Conservation (phyloP, 2,888 invertebrate species). For the Galeruca laticollis region DNA sequence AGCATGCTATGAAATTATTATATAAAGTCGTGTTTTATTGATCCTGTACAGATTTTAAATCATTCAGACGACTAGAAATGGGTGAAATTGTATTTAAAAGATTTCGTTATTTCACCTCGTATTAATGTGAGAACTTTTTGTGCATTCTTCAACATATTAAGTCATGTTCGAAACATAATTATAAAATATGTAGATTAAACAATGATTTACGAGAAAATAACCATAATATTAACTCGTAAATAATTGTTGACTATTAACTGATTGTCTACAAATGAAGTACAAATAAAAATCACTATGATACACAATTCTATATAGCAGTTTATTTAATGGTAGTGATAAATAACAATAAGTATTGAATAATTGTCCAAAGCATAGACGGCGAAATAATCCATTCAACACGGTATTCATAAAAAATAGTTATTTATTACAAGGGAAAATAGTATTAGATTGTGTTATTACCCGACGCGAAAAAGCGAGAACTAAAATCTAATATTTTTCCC, state of each 20-base stretch:
- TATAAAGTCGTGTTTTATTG: no score
- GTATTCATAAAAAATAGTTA: no score
- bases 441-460: no score
- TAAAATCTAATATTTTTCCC: no score
- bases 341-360: constrained; percentile 23
- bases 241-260: constrained; percentile 23
- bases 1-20: no score
- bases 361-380: not conserved
- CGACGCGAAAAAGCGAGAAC: no score
- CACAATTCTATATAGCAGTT: constrained; percentile 27
- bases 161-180: not conserved
- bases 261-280: constrained; percentile 26
- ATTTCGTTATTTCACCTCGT: no score
- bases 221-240: constrained; percentile 16
- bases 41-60: no score
- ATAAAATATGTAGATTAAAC: constrained; percentile 4
- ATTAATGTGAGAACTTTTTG: not conserved
- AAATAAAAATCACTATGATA: constrained; percentile 31
- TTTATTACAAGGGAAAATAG: no score
- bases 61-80: no score
- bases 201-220: not conserved
- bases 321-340: constrained; percentile 29
- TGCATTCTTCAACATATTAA: not conserved
- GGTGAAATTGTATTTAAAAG: no score
- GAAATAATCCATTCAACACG: not conserved